Evolutionary conservation across 2,113 vertebrate genomes (phyloP), one percentile per base, ranked within the genome.

Genomic region (Microcebus ravelobensis): DNA sequence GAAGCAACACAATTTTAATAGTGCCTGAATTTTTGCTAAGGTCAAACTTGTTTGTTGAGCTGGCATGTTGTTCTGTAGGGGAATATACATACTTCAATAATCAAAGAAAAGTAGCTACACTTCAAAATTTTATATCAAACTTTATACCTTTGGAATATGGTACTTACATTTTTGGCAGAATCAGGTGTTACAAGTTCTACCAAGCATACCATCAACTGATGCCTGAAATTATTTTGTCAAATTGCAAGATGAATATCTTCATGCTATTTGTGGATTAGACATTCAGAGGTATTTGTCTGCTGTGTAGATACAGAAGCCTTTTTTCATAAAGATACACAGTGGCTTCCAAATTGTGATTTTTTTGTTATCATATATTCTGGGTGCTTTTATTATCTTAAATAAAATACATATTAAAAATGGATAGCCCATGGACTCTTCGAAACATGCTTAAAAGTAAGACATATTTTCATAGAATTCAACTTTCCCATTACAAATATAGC

Each of bases 91-190:
- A 68, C 55, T 84, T 91, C 45, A 59, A n/a, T 91, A 25, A 89
- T 39, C 52, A 90, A 93, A 87, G 31, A 85, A 91, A 70, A 76
- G 61, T 50, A 91, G 29, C 59, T 82, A 52, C 2, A 57, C 6
- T 70, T 94, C 4, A 90, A 79, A 90, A 45, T 18, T 63, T 79
- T 77, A 29, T 14, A n/a, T 95, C 71, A 77, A 76, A 67, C 3
- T 71, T 4, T 21, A 87, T 50, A 23, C 4, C 15, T 86, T 85
- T 74, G 48, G 48, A 73, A 92, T 92, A 87, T 86, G 61, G 31
- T 57, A 85, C 34, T 73, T 84, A 82, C 10, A 87, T 68, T 86
- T 8, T 77, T 90, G 61, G 68, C 45, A 94, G 48, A 96, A 88
- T 36, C 13, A 67, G n/a, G 6, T 57, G 15, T 87, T 90, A 76